Percentiles rank a stretch among this genome's conserved stretches.
These are phyloP conservation scores for Prosopocoilus inquinatus DNA, from an alignment of 2,888 invertebrate species.

Conservation along the genomic window DNA sequence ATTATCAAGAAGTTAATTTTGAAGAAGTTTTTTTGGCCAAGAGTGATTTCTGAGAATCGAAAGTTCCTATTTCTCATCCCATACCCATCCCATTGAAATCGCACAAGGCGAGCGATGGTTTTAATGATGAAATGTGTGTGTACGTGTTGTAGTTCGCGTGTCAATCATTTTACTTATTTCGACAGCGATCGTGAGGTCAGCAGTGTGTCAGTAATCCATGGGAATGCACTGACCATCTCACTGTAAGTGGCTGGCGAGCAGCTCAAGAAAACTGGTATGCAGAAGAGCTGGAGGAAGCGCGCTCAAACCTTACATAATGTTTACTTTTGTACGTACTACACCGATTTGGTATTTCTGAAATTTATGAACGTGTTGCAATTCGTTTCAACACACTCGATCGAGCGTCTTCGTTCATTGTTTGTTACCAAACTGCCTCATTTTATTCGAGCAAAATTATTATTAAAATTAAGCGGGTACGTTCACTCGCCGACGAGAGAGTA, in stretches of 20 bases:
- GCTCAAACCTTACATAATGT: no score
- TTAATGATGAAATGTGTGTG: slow-evolving; percentile 1
- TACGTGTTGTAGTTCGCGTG: slow-evolving; percentile 3
- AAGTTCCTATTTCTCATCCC: not conserved
- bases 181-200: slow-evolving; percentile 3
- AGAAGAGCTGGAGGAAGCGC: not conserved
- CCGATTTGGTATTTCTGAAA: no score
- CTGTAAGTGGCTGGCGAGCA: not conserved
- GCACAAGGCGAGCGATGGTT: not conserved
- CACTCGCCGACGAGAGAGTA: not conserved
- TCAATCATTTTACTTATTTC: slow-evolving; percentile 1
- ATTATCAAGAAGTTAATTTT: not conserved
- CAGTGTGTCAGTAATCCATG: not conserved
- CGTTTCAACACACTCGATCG: no score
- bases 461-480: not conserved
- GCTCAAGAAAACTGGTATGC: slow-evolving; percentile 1
- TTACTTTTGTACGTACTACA: no score
- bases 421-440: not conserved
- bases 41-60: not conserved
- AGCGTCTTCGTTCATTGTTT: not conserved
- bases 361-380: no score
- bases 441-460: not conserved
- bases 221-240: slow-evolving; percentile 4
- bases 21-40: no score
- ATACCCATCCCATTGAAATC: not conserved